Conservation (phyloP, 2,113 vertebrate genomes). For the Macrotus californicus region DNA sequence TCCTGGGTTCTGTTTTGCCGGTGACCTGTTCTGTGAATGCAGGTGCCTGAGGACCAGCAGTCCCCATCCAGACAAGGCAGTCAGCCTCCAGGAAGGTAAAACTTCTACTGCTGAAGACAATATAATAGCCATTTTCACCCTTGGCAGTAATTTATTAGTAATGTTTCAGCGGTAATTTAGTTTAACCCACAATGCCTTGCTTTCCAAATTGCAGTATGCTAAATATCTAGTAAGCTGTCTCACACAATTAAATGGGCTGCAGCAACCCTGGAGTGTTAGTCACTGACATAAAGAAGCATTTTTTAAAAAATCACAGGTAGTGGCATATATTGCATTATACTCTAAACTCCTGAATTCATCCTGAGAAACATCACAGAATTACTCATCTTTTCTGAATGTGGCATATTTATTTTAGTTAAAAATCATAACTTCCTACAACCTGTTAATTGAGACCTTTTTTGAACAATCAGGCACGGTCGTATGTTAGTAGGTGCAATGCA, state of each 20-base stretch:
- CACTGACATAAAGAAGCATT: not conserved
- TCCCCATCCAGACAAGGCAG: not conserved
- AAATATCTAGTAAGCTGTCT: not conserved
- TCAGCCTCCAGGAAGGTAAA: not conserved
- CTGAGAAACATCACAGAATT: not conserved
- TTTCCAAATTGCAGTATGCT: conserved; percentile 6
- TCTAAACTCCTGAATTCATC: not conserved
- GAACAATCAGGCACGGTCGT: not conserved
- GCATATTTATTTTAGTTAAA: not conserved
- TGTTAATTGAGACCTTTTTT: not conserved
- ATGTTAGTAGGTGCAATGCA: not conserved
- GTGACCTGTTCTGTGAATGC: not conserved
- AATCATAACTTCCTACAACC: not conserved
- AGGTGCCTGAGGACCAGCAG: not conserved
- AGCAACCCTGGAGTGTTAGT: not conserved
- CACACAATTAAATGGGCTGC: not conserved
- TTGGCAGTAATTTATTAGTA: not conserved
- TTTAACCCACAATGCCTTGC: not conserved
- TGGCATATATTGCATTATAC: not conserved
- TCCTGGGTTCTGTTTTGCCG: not conserved
- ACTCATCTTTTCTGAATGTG: not conserved
- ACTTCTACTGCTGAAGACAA: not conserved
- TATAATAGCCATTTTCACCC: not conserved
- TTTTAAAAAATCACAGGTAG: not conserved
- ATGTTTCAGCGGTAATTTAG: not conserved